These are phyloP conservation scores for Sinella curviseta DNA, from an alignment of 1,140 invertebrate species.

Conservation along the genomic window DNA sequence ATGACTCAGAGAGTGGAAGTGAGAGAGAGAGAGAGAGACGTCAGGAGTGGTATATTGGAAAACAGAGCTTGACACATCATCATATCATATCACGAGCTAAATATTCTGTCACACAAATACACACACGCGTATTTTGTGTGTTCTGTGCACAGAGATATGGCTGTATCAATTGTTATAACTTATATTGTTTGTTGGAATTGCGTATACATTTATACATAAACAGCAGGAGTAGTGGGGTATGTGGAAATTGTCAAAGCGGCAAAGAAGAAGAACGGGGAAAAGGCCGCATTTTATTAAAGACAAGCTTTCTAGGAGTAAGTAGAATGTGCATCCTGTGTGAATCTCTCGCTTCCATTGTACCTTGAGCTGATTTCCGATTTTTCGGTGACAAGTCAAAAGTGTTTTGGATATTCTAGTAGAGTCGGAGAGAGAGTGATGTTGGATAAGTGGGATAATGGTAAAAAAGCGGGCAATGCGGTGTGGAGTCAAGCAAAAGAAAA, in stretches of 20 bases:
- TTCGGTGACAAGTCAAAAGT: slow-evolving; percentile 20
- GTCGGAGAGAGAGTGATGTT: not conserved
- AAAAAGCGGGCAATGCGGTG: not conserved
- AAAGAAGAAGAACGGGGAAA: not conserved
- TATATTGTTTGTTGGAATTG: too few relatives aligned
- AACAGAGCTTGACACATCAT: not conserved
- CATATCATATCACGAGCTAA: too few relatives aligned
- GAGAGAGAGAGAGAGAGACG: not conserved
- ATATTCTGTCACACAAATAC: too few relatives aligned
- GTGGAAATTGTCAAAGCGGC: not conserved
- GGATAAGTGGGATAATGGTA: too few relatives aligned
- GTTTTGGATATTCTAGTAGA: not conserved
- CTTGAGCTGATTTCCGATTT: slow-evolving; percentile 25
- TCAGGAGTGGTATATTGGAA: not conserved
- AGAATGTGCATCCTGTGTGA: slow-evolving; percentile 5
- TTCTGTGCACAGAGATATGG: too few relatives aligned
- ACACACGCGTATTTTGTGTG: too few relatives aligned
- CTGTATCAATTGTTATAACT: too few relatives aligned
- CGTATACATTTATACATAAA: too few relatives aligned
- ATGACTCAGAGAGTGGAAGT: not conserved
- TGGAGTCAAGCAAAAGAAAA: slow-evolving; percentile 7
- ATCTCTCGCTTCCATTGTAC: slow-evolving; percentile 1
- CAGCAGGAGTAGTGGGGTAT: too few relatives aligned
- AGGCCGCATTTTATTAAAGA: not conserved
- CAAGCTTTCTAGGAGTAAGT: not conserved